These are phyloP conservation scores for Eumeta japonica DNA, from an alignment of 1,140 invertebrate genomes.

Conservation along the genomic window DNA sequence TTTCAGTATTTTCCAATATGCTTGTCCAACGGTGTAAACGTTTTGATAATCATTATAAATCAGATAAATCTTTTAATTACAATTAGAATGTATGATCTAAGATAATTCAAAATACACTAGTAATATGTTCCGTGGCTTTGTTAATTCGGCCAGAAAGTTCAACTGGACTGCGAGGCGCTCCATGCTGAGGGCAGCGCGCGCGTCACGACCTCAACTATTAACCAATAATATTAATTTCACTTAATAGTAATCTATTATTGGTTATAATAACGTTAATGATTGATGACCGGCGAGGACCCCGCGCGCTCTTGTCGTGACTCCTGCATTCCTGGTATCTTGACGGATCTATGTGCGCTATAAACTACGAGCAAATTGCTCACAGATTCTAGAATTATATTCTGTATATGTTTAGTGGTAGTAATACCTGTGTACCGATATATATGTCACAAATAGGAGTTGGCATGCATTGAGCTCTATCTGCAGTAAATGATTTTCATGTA, in stretches of 20 bases:
- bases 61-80: neutral
- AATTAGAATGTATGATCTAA: neutral
- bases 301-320: constrained; percentile 19
- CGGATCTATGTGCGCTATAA: neutral
- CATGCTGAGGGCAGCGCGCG: constrained; percentile 22
- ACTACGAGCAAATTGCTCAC: neutral
- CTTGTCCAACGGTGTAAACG: too few relatives aligned
- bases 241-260: constrained; percentile 52
- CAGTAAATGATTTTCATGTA: too few relatives aligned
- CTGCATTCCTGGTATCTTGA: neutral
- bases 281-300: constrained; percentile 34
- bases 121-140: too few relatives aligned
- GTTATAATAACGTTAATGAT: constrained; percentile 44
- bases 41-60: neutral
- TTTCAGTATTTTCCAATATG: too few relatives aligned
- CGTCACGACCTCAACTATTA: constrained; percentile 34
- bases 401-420: too few relatives aligned
- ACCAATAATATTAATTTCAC: constrained; percentile 52
- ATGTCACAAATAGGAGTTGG: too few relatives aligned
- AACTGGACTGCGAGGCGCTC: neutral
- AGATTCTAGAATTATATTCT: too few relatives aligned
- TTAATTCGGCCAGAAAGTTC: neutral
- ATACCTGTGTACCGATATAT: too few relatives aligned
- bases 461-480: too few relatives aligned
- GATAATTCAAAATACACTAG: neutral